Evolutionary conservation across 1,140 invertebrate genomes (phyloP).

Genomic region (Microplitis demolitor): DNA sequence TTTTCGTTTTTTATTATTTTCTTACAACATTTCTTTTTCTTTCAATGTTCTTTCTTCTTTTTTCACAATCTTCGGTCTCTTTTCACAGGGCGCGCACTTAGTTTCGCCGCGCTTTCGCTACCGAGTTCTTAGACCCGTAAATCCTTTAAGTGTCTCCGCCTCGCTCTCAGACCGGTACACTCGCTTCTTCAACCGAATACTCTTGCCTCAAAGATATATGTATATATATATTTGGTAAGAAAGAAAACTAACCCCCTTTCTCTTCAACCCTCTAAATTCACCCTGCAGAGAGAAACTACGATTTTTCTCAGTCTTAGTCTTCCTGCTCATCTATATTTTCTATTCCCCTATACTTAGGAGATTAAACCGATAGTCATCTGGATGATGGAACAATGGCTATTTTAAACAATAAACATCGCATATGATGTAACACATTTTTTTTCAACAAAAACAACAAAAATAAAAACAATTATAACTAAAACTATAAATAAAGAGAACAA

Average conservation of each 20-base stretch:
- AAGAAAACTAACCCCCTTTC: neutral
- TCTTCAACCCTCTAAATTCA: neutral
- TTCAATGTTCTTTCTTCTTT: neutral
- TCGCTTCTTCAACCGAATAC: neutral
- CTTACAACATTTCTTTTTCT: no score
- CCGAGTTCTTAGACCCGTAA: constrained; percentile 53
- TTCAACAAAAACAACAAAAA: no score
- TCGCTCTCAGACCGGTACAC: constrained; percentile 30
- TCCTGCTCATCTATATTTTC: constrained; percentile 7
- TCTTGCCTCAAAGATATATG: neutral
- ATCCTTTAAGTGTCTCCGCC: constrained; percentile 54
- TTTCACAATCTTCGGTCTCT: constrained; percentile 9
- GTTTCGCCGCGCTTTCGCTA: constrained; percentile 35
- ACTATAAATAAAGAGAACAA: no score
- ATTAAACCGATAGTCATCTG: constrained; percentile 15
- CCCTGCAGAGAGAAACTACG: neutral
- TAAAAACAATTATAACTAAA: no score
- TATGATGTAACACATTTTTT: neutral
- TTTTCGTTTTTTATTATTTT: neutral
- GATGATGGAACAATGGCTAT: neutral
- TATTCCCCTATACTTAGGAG: neutral
- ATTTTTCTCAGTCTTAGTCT: constrained; percentile 6
- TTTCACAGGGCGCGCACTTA: constrained; percentile 31
- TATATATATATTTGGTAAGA: neutral
- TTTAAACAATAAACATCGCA: neutral